Evolutionary conservation across 1,140 invertebrate genomes (phyloP), one percentile per base, ranked within the genome.

Genomic region (Drosophila auraria): DNA sequence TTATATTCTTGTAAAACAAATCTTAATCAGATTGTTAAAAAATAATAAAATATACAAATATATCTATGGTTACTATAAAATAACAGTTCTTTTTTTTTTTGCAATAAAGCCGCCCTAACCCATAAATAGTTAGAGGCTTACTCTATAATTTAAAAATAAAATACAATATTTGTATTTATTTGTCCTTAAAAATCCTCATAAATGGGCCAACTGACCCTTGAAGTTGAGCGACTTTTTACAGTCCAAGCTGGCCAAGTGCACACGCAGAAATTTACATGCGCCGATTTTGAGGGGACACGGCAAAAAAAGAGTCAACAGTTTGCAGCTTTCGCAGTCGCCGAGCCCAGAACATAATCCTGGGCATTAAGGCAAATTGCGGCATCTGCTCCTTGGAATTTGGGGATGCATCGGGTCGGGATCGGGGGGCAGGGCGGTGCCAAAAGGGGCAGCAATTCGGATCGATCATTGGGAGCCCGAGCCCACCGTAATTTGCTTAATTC

Each of bases 401-500:
- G 64, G 25, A 40, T 23, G 17, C 11, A 23, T 36, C 33, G 58
- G 38, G 23, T 23, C 17, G 30, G 30, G 30, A 20, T 20, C 20
- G 20, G 20, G 20, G 30, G 30, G 30, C 30, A 7, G 30, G 30
- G 30, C 30, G 30, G 30, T 30, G 30, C 49, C 30, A 17, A 23
- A 54, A 12, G 12, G 49, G 53, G 36, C 44, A 47, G 20, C 49
- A 73, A 58, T 60, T 72, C 57, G 66, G 66, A 60, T 65, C 62
- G 66, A 82, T 78, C 79, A 69, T 69, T 70, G 74, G 40, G 44
- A 73, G 68, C 53, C 82, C 78, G 27, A 30, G 27, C 53, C 82
- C 82, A 78, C 84, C 86, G 47, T 89, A 89, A 89, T 89, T 89
- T 89, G 87, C 71, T 89, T 89, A 89, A 89, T 89, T 89, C 87